A percentile compares a stretch with the other conserved stretches of the same genome.
phyloP scores from a whole-genome alignment of 1,140 invertebrate species.

The Pachyrhynchus sulphureomaculatus region DNA sequence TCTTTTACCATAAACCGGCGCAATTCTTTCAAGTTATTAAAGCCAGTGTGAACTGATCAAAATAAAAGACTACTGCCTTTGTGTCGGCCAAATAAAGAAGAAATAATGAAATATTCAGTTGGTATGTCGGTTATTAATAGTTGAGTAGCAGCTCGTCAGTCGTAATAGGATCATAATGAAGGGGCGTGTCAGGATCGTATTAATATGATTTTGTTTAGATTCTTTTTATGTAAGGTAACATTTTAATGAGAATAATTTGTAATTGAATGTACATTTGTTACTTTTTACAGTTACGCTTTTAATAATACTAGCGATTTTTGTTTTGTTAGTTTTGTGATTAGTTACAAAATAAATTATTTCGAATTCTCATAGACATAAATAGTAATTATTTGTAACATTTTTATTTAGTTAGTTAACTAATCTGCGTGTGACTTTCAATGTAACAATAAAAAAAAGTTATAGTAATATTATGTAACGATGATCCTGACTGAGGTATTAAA shows the following conservation, averaged over 20 bases:
- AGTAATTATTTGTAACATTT: no score
- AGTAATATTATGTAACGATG: no score
- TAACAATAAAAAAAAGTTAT: no score
- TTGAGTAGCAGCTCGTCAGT: conserved; percentile 32
- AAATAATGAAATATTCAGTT: conserved; percentile 30
- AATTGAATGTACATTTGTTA: conserved; percentile 1
- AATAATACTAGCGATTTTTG: not conserved
- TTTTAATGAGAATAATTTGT: conserved; percentile 14
- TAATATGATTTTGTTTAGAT: conserved; percentile 6
- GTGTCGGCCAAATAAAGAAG: conserved; percentile 33
- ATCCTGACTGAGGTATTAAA: no score
- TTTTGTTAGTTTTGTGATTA: not conserved
- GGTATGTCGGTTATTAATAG: conserved; percentile 36
- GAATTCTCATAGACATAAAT: no score
- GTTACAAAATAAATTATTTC: not conserved
- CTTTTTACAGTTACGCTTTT: conserved; percentile 7
- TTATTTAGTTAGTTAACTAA: no score
- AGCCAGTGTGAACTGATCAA: conserved; percentile 34
- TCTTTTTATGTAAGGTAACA: not conserved
- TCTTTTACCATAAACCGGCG: conserved; percentile 27
- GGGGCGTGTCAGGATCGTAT: conserved; percentile 17
- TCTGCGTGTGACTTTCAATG: no score
- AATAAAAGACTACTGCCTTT: conserved; percentile 35
- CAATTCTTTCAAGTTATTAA: conserved; percentile 29
- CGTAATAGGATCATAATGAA: conserved; percentile 31